Evolutionary conservation across 1,140 invertebrate genomes (phyloP), one percentile per base, ranked within the genome.

Genomic region (Philaenus spumarius): DNA sequence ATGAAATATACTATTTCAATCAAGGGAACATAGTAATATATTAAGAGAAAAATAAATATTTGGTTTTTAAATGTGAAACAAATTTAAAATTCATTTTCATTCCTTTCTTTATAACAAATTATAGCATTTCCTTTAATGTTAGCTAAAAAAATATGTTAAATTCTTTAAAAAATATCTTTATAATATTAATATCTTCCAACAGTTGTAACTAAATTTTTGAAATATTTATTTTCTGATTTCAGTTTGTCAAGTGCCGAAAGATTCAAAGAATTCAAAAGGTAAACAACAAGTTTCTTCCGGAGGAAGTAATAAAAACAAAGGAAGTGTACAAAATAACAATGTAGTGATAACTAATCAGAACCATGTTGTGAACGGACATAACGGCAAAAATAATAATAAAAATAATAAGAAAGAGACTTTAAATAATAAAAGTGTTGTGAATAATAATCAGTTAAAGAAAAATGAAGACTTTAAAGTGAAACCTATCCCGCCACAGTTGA

Each of bases 191-290:
- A n/a, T n/a, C n/a, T n/a, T n/a, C n/a, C n/a, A n/a, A n/a, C n/a
- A n/a, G n/a, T n/a, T n/a, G n/a, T n/a, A n/a, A n/a, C n/a, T n/a
- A n/a, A n/a, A n/a, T n/a, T 9, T 30, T 30, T 30, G 26, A 30
- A 3, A 24, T 45, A 39, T 45, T 14, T 46, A 34, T 17, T 7
- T 37, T 59, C 43, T 39, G 39, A 45, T 62, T 64, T 17, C 47
- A 64, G 63, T 64, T 9, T 64, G 63, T 35, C 82, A 85, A 64
- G 77, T 80, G n/a, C 77, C 76, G 57, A 73, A 80, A 39, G 71
- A 70, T 23, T 66, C 50, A 51, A 70, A 69, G n/a, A 54, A 62
- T 66, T 55, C 55, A 53, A 65, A 67, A 67, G 56, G 11, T 11
- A 58, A 58, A 24, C 56, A 50, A 35, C 24, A 30, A 19, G 24